phyloP scores from a whole-genome alignment of 2,888 invertebrate species.

The Furcula furcula region DNA sequence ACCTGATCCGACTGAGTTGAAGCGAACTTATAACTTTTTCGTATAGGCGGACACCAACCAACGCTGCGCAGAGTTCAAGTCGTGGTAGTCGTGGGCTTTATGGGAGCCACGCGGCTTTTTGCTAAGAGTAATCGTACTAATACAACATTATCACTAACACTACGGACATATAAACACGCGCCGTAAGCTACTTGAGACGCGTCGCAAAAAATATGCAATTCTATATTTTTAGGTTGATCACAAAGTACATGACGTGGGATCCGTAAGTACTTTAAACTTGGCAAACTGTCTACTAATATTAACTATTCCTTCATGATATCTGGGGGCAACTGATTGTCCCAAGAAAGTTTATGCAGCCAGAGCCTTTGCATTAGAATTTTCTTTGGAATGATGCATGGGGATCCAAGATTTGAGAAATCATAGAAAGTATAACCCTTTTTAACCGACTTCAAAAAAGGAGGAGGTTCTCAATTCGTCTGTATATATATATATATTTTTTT shows the following conservation, averaged over 20 bases:
- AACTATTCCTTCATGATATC: background rate
- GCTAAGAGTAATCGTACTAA: slow-evolving; percentile 16
- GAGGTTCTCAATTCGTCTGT: no score
- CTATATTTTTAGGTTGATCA: background rate
- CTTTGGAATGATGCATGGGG: slow-evolving; percentile 1
- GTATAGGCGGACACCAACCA: slow-evolving; percentile 20
- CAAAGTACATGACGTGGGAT: background rate
- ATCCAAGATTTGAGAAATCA: slow-evolving; percentile 7
- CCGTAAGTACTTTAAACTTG: background rate
- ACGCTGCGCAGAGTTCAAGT: slow-evolving; percentile 30
- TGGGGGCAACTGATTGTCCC: slow-evolving; percentile 1
- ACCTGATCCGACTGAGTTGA: background rate
- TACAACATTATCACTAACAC: slow-evolving; percentile 1
- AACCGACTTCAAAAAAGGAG: no score
- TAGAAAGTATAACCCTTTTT: no score
- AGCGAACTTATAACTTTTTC: slow-evolving; percentile 8
- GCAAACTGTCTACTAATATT: background rate
- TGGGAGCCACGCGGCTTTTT: slow-evolving; percentile 19
- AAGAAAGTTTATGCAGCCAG: background rate
- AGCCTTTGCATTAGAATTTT: slow-evolving; percentile 3
- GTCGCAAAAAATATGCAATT: slow-evolving; percentile 1
- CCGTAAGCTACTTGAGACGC: slow-evolving; percentile 1
- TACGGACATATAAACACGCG: background rate
- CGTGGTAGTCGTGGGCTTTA: slow-evolving; percentile 23
- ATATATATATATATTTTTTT: no score